Conservation (phyloP, 2,797 vertebrate genomes). For the Malacoctenus gilli region DNA sequence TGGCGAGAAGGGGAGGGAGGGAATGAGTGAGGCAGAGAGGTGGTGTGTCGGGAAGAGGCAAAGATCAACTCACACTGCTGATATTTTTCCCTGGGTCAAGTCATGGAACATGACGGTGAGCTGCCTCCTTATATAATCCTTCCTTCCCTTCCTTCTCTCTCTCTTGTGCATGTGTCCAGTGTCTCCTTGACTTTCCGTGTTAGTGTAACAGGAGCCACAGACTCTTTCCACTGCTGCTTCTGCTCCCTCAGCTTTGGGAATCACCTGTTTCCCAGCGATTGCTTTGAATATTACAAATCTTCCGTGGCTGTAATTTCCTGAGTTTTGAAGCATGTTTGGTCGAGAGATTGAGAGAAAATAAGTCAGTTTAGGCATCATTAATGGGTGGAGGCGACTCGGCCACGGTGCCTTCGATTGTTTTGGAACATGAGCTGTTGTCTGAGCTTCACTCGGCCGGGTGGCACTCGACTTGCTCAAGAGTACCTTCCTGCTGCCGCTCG, state of each 20-base stretch:
- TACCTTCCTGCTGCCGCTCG: slow-evolving; percentile 18
- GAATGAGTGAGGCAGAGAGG: slow-evolving; percentile 56
- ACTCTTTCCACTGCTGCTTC: slow-evolving; percentile 9
- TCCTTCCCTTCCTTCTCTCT: slow-evolving; percentile 23
- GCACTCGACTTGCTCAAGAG: slow-evolving; percentile 4
- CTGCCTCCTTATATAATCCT: slow-evolving; percentile 48
- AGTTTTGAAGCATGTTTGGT: slow-evolving; percentile 10
- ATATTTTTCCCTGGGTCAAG: slow-evolving; percentile 70
- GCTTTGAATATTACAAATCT: background rate
- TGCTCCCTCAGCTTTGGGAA: slow-evolving; percentile 24
- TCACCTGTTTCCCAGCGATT: slow-evolving; percentile 40
- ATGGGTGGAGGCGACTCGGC: slow-evolving; percentile 2
- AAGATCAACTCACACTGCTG: slow-evolving; percentile 77
- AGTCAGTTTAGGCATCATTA: slow-evolving; percentile 5
- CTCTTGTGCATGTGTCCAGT: slow-evolving; percentile 11
- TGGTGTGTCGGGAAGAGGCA: slow-evolving; percentile 67
- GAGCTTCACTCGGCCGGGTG: slow-evolving; percentile 6
- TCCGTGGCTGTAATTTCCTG: background rate
- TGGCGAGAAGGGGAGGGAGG: slow-evolving; percentile 62
- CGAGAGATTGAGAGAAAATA: background rate
- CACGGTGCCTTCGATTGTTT: slow-evolving; percentile 8
- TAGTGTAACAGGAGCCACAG: slow-evolving; percentile 7
- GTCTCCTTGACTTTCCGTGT: slow-evolving; percentile 24
- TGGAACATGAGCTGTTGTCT: slow-evolving; percentile 9
- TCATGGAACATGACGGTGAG: slow-evolving; percentile 93